Conservation (phyloP, 2,888 invertebrate genomes). For the Dusona sp. region DNA sequence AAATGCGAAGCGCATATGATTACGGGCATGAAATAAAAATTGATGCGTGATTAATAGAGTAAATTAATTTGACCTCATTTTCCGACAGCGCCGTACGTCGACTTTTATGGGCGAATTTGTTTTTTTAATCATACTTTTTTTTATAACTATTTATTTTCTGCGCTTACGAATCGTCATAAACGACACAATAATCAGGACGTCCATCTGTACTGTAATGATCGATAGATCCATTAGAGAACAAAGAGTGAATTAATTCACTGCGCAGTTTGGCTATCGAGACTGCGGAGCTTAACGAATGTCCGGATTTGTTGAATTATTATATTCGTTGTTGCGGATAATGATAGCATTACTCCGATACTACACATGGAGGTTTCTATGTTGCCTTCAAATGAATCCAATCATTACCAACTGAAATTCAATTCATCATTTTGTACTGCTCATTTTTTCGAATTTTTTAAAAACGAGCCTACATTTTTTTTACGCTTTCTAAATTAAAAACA, state of each 20-base stretch:
- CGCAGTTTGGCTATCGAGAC: constrained; percentile 58
- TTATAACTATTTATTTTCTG: constrained; percentile 35
- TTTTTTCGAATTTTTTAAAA: too few species aligned
- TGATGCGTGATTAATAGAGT: constrained; percentile 48
- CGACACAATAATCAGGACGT: constrained; percentile 46
- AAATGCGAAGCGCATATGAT: constrained; percentile 34
- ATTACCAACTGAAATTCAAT: neutral
- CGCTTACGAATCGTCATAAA: constrained; percentile 50
- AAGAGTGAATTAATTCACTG: constrained; percentile 52
- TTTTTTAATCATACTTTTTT: constrained; percentile 82
- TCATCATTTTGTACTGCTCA: neutral
- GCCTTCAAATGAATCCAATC: neutral
- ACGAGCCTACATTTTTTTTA: neutral
- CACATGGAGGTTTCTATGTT: neutral
- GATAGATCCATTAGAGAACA: constrained; percentile 57
- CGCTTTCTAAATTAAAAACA: too few species aligned
- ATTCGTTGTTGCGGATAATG: constrained; percentile 12
- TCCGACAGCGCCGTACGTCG: constrained; percentile 74
- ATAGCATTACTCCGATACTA: neutral
- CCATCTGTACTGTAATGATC: constrained; percentile 27
- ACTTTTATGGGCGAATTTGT: constrained; percentile 77
- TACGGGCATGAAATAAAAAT: constrained; percentile 23
- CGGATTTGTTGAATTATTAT: constrained; percentile 54
- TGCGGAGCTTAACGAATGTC: constrained; percentile 1
- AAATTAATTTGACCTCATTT: constrained; percentile 66